These are phyloP conservation scores for Watsonalla cultraria DNA, from an alignment of 2,888 invertebrate genomes.

Conservation along the genomic window DNA sequence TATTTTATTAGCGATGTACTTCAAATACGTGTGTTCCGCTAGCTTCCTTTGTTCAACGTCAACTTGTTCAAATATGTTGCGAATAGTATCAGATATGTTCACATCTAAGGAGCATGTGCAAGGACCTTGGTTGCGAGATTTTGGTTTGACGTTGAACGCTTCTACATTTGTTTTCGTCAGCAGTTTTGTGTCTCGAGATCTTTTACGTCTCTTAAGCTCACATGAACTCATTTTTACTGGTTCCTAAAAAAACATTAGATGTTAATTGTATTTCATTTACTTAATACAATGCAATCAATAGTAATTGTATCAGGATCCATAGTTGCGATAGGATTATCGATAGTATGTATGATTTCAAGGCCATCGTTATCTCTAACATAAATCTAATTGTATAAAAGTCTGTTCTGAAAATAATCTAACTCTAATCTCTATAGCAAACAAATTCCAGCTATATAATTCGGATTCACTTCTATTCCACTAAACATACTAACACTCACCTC, in stretches of 20 bases:
- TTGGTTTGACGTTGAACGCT: constrained; percentile 58
- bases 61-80: constrained; percentile 68
- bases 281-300: too few species aligned
- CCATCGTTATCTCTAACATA: neutral
- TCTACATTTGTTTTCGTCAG: constrained; percentile 61
- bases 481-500: constrained; percentile 32
- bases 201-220: constrained; percentile 39
- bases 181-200: constrained; percentile 34
- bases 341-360: constrained; percentile 4
- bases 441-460: too few species aligned
- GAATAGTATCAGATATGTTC: constrained; percentile 63
- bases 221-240: constrained; percentile 37
- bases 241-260: constrained; percentile 31
- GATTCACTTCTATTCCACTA: too few species aligned
- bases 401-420: too few species aligned
- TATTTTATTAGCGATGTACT: constrained; percentile 65
- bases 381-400: too few species aligned
- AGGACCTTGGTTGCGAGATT: constrained; percentile 43
- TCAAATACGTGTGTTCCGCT: constrained; percentile 59
- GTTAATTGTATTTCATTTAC: too few species aligned
- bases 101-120: constrained; percentile 64
- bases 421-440: too few species aligned
- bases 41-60: constrained; percentile 59
- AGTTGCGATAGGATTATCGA: neutral
- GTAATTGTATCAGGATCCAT: too few species aligned